Conservation (phyloP, 2,797 vertebrate genomes). For the Lophura swinhoii region DNA sequence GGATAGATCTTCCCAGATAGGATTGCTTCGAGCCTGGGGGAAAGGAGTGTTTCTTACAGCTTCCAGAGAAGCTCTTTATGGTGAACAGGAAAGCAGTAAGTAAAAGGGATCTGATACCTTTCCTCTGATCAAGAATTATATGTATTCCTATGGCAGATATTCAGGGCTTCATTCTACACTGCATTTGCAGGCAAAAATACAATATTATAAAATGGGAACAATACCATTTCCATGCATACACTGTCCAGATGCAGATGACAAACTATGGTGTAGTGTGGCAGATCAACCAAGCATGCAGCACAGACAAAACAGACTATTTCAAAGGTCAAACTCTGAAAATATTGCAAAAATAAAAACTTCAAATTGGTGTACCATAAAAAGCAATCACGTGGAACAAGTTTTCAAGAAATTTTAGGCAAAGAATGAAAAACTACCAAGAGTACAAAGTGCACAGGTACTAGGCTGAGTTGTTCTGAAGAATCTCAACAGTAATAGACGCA, state of each 20-base stretch:
- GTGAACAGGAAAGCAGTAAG: conserved; percentile 53
- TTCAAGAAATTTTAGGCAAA: not conserved
- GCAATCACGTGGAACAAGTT: not conserved
- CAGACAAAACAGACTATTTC: not conserved
- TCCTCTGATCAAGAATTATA: not conserved
- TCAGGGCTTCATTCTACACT: not conserved
- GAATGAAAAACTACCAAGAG: not conserved
- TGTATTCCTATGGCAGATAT: not conserved
- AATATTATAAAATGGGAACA: not conserved
- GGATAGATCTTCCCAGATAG: conserved; percentile 66
- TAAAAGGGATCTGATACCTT: not conserved
- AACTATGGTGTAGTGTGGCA: rapidly evolving
- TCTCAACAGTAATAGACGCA: not conserved
- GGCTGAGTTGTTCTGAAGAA: not conserved
- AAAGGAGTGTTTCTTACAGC: conserved; percentile 59
- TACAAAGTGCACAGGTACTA: not conserved
- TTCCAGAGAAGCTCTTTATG: conserved; percentile 51
- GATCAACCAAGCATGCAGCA: rapidly evolving
- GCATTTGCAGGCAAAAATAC: not conserved
- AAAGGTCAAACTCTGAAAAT: not conserved
- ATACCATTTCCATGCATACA: not conserved
- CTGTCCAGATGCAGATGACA: not conserved
- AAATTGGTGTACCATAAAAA: not conserved
- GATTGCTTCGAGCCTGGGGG: conserved; percentile 59
- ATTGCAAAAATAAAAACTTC: not conserved